These are phyloP conservation scores for Brachionus sp. DNA, from an alignment of 1,140 invertebrate species.

Conservation along the genomic window DNA sequence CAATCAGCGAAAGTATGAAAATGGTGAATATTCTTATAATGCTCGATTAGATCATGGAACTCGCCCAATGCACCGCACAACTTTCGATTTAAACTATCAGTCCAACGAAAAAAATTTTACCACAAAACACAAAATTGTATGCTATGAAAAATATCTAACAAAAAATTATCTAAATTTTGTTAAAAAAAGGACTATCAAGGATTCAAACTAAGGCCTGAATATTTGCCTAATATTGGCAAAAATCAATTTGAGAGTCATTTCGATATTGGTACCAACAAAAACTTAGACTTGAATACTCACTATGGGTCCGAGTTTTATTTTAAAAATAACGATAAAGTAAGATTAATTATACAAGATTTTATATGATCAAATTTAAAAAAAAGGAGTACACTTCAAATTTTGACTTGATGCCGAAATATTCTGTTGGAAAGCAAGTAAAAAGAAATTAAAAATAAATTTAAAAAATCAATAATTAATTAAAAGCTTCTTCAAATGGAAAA, in stretches of 20 bases:
- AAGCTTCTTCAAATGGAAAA: not conserved
- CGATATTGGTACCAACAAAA: not conserved
- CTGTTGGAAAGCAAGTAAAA: conserved; percentile 33
- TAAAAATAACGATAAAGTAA: conserved; percentile 37
- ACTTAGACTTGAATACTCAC: not conserved
- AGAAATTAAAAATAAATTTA: not conserved
- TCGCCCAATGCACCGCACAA: conserved; percentile 31
- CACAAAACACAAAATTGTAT: not conserved
- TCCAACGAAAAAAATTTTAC: not conserved
- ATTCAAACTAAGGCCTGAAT: conserved; percentile 9
- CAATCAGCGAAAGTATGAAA: conserved; percentile 7
- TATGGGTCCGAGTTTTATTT: conserved; percentile 14
- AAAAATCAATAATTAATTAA: not conserved
- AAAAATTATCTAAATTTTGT: not conserved
- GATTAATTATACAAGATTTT: not conserved
- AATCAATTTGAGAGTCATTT: conserved; percentile 37
- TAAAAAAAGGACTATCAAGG: conserved; percentile 20
- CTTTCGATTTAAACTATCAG: not conserved
- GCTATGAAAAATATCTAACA: not conserved
- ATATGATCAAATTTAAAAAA: not conserved
- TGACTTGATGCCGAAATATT: conserved; percentile 44
- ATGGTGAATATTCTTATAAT: not conserved
- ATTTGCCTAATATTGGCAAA: not conserved
- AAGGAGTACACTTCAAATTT: conserved; percentile 15
- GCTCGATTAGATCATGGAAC: not conserved